phyloP scores from a whole-genome alignment of 2,888 invertebrate genomes.

The Sympetrum striolatum region DNA sequence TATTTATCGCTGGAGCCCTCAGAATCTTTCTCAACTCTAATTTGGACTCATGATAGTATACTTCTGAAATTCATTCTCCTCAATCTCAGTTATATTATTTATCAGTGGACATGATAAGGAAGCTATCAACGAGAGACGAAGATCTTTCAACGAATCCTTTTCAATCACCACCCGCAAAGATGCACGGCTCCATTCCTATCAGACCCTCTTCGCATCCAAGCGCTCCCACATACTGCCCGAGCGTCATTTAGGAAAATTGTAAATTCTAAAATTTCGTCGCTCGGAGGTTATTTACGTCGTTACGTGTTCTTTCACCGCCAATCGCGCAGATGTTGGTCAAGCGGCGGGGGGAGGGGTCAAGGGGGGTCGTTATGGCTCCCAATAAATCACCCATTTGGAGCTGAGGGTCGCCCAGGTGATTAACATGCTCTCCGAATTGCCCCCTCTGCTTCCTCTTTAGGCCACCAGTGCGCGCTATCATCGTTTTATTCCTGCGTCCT shows the following conservation, averaged over 20 bases:
- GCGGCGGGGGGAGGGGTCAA: background rate
- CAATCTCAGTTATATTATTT: too few species aligned
- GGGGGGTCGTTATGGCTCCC: background rate
- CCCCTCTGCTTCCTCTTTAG: background rate
- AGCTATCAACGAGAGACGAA: too few species aligned
- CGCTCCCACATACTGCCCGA: background rate
- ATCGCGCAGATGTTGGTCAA: background rate
- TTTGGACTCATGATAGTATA: too few species aligned
- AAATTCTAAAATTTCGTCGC: background rate
- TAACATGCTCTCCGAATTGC: constrained; percentile 17
- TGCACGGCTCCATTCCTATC: background rate
- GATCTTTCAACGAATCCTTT: background rate
- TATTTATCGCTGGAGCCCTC: too few species aligned
- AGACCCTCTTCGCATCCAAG: background rate
- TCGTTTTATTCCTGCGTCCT: background rate
- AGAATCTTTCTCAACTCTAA: too few species aligned
- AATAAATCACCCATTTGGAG: constrained; percentile 22
- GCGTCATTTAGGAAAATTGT: background rate
- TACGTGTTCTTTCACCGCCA: background rate
- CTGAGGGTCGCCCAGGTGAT: constrained; percentile 1
- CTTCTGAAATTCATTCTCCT: too few species aligned
- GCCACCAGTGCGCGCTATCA: background rate
- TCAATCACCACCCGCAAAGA: background rate
- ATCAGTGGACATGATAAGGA: too few species aligned
- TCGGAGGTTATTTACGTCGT: background rate